Percentiles rank a stretch among this genome's conserved stretches.
Evolutionary conservation across 2,797 vertebrate genomes (phyloP).

Genomic region (Acanthurus tractus): DNA sequence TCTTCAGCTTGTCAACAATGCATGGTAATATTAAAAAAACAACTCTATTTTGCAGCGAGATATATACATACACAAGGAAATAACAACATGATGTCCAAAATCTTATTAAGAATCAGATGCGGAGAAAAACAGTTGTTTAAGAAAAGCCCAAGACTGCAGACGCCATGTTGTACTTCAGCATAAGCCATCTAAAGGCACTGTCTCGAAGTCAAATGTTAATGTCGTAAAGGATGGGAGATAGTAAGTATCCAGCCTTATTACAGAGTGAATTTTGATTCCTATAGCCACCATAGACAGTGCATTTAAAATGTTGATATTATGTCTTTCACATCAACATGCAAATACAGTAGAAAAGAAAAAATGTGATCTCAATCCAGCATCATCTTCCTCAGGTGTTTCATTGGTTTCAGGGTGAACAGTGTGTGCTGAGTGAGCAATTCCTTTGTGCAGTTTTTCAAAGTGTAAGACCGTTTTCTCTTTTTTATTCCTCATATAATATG

Average conservation of each 20-base stretch:
- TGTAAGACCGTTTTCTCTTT: constrained; percentile 27
- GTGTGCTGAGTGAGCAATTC: constrained; percentile 65
- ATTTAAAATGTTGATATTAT: constrained; percentile 42
- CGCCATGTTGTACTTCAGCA: constrained; percentile 19
- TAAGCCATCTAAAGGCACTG: constrained; percentile 42
- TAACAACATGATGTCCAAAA: constrained; percentile 36
- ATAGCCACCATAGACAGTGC: constrained; percentile 38
- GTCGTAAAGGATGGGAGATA: constrained; percentile 2
- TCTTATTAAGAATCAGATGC: constrained; percentile 47
- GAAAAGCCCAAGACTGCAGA: constrained; percentile 34
- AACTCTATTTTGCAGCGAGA: constrained; percentile 47
- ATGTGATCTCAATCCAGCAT: constrained; percentile 13
- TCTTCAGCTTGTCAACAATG: constrained; percentile 2
- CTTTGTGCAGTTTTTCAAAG: constrained; percentile 45
- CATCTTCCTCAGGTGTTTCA: constrained; percentile 19
- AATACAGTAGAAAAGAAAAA: constrained; percentile 32
- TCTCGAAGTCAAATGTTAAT: constrained; percentile 15
- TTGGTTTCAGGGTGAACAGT: constrained; percentile 22
- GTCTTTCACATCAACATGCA: constrained; percentile 67
- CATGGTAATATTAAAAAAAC: constrained; percentile 18
- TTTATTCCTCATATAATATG: constrained; percentile 32
- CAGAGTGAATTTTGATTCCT: constrained; percentile 11
- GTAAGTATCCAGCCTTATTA: constrained; percentile 9
- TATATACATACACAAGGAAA: constrained; percentile 41
- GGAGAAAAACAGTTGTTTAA: constrained; percentile 11